phyloP scores from a whole-genome alignment of 1,140 invertebrate genomes.

The Drosophila tani region DNA sequence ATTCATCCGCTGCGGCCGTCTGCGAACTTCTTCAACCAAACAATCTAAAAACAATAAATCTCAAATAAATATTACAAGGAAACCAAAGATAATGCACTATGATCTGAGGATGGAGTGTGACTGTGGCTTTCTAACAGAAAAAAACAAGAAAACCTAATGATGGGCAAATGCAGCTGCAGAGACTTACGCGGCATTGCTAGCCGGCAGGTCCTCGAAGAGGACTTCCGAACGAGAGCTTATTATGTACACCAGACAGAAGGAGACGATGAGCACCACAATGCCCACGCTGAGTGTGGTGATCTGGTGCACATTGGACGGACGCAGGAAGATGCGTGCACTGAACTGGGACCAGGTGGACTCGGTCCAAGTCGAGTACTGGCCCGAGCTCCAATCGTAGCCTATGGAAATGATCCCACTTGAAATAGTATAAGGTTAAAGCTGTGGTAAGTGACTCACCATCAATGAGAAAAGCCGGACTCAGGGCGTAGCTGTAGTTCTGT shows the following conservation, averaged over 20 bases:
- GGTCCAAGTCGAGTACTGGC: slow-evolving; percentile 95
- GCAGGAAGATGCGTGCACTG: slow-evolving; percentile 92
- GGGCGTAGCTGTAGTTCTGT: slow-evolving; percentile 90
- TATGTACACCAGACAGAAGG: slow-evolving; percentile 90
- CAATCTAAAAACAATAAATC: slow-evolving; percentile 70
- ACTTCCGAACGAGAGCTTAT: slow-evolving; percentile 88
- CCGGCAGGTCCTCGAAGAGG: slow-evolving; percentile 86
- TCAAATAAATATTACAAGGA: slow-evolving; percentile 38
- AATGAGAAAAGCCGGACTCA: slow-evolving; percentile 92
- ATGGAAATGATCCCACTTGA: not conserved
- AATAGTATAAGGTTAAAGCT: not conserved
- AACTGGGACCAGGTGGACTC: slow-evolving; percentile 94
- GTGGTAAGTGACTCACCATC: slow-evolving; percentile 85
- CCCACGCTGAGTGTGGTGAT: slow-evolving; percentile 88
- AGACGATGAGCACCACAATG: slow-evolving; percentile 87
- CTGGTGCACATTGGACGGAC: slow-evolving; percentile 90
- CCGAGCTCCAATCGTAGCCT: slow-evolving; percentile 93
- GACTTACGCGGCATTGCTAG: slow-evolving; percentile 83
- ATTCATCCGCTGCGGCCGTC: slow-evolving; percentile 33
- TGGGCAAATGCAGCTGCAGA: slow-evolving; percentile 6
- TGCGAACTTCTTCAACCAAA: slow-evolving; percentile 71
- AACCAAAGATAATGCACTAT: slow-evolving; percentile 8
- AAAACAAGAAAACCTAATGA: not conserved
- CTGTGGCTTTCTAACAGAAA: not conserved
- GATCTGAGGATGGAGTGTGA: not conserved